Evolutionary conservation across 2,888 invertebrate species (phyloP).

Genomic region (Euzophera pinguis): DNA sequence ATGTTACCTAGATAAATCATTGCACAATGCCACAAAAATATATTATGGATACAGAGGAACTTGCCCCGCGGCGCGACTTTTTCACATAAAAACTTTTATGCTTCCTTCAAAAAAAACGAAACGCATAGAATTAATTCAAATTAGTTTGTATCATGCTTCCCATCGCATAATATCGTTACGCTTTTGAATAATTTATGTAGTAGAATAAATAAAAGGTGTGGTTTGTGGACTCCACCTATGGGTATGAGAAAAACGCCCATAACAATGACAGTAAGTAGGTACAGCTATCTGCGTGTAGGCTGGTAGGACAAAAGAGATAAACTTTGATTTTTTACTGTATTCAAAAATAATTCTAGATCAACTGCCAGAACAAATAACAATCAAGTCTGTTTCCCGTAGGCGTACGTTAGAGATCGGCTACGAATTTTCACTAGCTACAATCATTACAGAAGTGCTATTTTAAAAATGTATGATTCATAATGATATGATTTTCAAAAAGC

Average conservation of each 20-base stretch:
- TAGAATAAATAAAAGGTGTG: conserved; percentile 65
- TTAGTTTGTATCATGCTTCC: conserved; percentile 54
- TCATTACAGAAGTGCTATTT: too few species aligned
- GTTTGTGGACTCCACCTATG: conserved; percentile 61
- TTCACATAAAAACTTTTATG: conserved; percentile 49
- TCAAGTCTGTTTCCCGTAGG: too few species aligned
- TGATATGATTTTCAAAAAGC: too few species aligned
- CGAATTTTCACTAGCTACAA: too few species aligned
- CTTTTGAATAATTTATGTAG: conserved; percentile 67
- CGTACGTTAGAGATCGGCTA: too few species aligned
- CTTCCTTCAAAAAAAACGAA: conserved; percentile 51
- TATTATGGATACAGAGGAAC: conserved; percentile 32
- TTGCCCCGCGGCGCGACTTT: conserved; percentile 34
- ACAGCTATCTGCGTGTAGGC: background rate
- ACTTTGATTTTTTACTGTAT: background rate
- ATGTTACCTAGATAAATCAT: conserved; percentile 42
- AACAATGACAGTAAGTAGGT: background rate
- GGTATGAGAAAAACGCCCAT: conserved; percentile 45
- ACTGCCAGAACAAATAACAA: too few species aligned
- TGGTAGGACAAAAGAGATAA: background rate
- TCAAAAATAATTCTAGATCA: too few species aligned
- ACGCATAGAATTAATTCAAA: conserved; percentile 66
- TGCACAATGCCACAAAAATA: conserved; percentile 42
- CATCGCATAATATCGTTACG: conserved; percentile 60
- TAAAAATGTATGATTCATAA: too few species aligned